These are phyloP conservation scores for Gallinago undulata DNA, from an alignment of 2,113 vertebrate genomes.

Conservation along the genomic window DNA sequence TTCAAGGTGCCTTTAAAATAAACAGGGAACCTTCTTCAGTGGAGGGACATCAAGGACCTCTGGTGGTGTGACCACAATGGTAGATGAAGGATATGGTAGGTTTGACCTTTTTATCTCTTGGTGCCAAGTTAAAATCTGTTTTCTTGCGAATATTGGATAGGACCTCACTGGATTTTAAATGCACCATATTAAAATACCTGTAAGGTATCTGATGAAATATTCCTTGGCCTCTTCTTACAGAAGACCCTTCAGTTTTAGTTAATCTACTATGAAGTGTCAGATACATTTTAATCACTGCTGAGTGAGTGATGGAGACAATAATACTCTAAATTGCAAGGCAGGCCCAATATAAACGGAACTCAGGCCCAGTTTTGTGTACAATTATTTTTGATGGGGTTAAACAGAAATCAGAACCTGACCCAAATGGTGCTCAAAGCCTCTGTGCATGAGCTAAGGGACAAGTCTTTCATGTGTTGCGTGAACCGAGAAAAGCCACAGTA, in stretches of 20 bases:
- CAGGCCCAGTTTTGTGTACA: not conserved
- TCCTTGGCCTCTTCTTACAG: not conserved
- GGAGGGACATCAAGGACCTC: slow-evolving; percentile 1
- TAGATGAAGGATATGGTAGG: not conserved
- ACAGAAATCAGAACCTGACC: not conserved
- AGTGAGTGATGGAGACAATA: not conserved
- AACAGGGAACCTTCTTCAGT: not conserved
- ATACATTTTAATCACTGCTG: not conserved
- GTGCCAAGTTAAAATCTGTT: not conserved
- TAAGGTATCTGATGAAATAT: not conserved
- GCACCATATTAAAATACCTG: not conserved
- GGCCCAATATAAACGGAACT: not conserved
- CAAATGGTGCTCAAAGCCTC: not conserved
- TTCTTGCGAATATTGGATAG: not conserved
- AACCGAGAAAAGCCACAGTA: not conserved
- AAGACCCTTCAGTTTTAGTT: not conserved
- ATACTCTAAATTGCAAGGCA: not conserved
- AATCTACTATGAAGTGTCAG: not conserved
- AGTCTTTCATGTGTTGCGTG: not conserved
- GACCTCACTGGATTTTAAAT: not conserved
- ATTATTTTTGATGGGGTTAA: not conserved
- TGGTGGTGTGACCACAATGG: not conserved
- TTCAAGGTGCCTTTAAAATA: not conserved
- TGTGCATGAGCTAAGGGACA: not conserved
- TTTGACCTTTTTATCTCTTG: not conserved